These are phyloP conservation scores for Tenthredo notha DNA, from an alignment of 2,888 invertebrate species.

Conservation along the genomic window DNA sequence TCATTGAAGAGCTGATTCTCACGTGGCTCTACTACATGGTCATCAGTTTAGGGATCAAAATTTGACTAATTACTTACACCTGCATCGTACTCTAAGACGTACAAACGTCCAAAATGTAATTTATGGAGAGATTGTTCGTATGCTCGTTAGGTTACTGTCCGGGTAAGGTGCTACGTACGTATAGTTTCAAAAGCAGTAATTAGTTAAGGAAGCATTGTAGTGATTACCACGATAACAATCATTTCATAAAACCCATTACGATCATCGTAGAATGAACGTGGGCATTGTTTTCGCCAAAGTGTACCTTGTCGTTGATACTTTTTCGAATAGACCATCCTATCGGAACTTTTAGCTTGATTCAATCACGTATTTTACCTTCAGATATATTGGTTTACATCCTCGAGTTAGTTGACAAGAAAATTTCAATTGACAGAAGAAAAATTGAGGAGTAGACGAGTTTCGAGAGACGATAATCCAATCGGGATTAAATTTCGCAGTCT, in stretches of 20 bases:
- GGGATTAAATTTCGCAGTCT: constrained; percentile 13
- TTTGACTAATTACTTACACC: constrained; percentile 31
- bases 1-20: neutral
- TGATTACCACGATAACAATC: neutral
- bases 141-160: neutral
- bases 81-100: neutral
- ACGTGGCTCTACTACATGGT: neutral
- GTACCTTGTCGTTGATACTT: neutral
- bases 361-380: neutral
- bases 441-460: neutral
- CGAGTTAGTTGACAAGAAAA: neutral
- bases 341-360: neutral
- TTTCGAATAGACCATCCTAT: neutral
- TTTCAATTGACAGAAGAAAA: neutral
- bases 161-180: neutral
- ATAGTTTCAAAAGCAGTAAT: constrained; percentile 16
- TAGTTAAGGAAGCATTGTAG: neutral
- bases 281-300: neutral
- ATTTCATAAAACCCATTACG: neutral
- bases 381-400: constrained; percentile 9
- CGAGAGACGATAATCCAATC: neutral
- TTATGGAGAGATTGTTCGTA: neutral
- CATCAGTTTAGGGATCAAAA: constrained; percentile 28
- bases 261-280: neutral
- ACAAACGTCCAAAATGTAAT: neutral